A percentile compares a stretch with the other conserved stretches of the same genome.
Evolutionary conservation across 2,113 vertebrate genomes (phyloP).

Genomic region (Psilopogon haemacephalus): DNA sequence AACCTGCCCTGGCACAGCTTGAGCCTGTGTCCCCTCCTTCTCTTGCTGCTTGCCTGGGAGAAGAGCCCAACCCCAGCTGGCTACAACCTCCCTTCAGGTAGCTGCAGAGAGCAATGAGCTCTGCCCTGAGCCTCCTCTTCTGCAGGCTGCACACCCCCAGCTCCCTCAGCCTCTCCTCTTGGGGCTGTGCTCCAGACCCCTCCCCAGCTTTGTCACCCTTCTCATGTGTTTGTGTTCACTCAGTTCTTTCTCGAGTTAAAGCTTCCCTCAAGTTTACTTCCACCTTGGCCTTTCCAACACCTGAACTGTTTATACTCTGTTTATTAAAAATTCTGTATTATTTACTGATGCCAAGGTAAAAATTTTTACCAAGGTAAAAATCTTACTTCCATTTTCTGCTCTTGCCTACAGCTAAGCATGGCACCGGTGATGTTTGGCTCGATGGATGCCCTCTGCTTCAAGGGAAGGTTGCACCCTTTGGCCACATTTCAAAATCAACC

Average conservation of each 20-base stretch:
- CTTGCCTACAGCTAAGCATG: not conserved
- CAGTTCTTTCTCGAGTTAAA: not conserved
- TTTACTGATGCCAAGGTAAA: not conserved
- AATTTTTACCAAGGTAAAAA: not conserved
- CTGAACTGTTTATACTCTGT: not conserved
- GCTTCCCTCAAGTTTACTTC: constrained; percentile 20
- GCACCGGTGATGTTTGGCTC: not conserved
- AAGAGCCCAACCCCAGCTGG: too few species aligned
- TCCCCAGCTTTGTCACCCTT: too few species aligned
- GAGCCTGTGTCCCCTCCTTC: too few species aligned
- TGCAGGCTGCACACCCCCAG: too few species aligned
- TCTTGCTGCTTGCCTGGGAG: too few species aligned
- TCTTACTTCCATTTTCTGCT: not conserved
- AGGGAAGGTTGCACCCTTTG: not conserved
- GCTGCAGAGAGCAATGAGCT: too few species aligned
- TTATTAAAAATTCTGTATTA: not conserved
- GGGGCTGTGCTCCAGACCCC: too few species aligned
- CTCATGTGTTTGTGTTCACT: not conserved
- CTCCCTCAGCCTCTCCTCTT: too few species aligned
- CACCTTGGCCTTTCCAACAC: not conserved
- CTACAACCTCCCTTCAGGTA: too few species aligned
- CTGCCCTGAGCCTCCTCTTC: too few species aligned
- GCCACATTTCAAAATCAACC: not conserved
- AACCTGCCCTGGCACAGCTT: too few species aligned
- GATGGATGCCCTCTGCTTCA: not conserved